Evolutionary conservation across 2,113 vertebrate genomes (phyloP), one percentile per base, ranked within the genome.

Genomic region (Hyla sarda): DNA sequence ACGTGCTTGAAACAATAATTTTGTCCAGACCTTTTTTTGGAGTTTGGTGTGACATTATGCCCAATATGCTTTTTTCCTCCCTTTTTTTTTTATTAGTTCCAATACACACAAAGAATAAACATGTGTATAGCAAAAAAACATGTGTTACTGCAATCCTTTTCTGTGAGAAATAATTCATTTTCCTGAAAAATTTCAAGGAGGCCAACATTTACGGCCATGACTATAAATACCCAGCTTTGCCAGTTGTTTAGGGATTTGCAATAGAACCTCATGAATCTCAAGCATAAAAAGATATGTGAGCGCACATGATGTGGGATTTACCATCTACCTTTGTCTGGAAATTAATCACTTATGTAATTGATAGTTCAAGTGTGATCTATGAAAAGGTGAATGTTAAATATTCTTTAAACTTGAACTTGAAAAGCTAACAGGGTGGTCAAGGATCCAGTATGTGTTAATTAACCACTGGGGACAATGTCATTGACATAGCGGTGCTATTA

Each of bases 361-460:
- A 80, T 80, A 54, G n/a, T 80, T 80, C 21, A 80, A 80, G 54
- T 41, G 54, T 80, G 34, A 80, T 80, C 77, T 80, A 50, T 58
- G 32, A 45, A 80, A 79, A 80, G 77, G 77, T 80, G 77, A 80
- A 80, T 60, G 77, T 62, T 80, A 80, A 77, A 77, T 77, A 77
- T 77, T 54, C 50, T 54, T 77, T 77, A 77, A 80, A 62, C 32
- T 60, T 80, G 77, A 45, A 80, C 54, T 80, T 80, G 54, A 80
- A 80, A 62, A 41, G 54, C 77, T 80, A 79, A 78, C 48, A 79
- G 54, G 34, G 52, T 80, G 77, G 77, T 45, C 77, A 62, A 80
- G 32, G 77, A 80, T 80, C 60, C 76, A n/a, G 52, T 45, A 80
- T 60, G 77, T 58, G 56, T 62, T 60, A 80, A 80, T 80, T 80